Evolutionary conservation across 1,140 invertebrate genomes (phyloP).

Genomic region (Drosophila paulistorum): DNA sequence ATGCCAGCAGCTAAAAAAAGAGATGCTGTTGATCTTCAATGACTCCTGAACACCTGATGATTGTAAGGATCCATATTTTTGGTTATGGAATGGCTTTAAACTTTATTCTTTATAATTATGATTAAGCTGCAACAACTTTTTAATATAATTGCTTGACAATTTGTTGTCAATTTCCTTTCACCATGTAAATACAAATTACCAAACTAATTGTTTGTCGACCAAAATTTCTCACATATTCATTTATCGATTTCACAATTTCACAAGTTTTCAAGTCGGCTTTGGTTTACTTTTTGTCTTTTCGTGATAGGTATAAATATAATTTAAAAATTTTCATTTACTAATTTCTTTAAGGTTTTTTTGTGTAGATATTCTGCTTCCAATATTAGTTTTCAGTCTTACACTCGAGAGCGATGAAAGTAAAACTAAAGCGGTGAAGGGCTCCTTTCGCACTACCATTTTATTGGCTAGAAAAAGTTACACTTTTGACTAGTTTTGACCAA

Average conservation of each 20-base stretch:
- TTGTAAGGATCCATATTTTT: neutral
- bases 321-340: too few relatives aligned
- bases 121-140: neutral
- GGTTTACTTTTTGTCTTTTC: too few relatives aligned
- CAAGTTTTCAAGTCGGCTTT: too few relatives aligned
- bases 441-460: neutral
- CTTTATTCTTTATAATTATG: neutral
- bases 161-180: neutral
- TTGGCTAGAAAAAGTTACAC: neutral
- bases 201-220: too few relatives aligned
- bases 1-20: constrained; percentile 16
- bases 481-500: neutral
- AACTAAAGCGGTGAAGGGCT: neutral
- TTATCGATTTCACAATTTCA: too few relatives aligned
- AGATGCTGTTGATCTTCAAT: constrained; percentile 18
- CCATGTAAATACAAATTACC: neutral
- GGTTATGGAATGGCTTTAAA: neutral
- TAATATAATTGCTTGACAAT: neutral
- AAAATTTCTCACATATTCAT: too few relatives aligned
- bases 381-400: neutral
- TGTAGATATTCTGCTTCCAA: too few relatives aligned
- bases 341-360: too few relatives aligned
- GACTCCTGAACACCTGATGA: neutral
- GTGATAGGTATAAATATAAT: too few relatives aligned
- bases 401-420: neutral